phyloP scores from a whole-genome alignment of 2,888 invertebrate species.

The Amblyteles armatorius region DNA sequence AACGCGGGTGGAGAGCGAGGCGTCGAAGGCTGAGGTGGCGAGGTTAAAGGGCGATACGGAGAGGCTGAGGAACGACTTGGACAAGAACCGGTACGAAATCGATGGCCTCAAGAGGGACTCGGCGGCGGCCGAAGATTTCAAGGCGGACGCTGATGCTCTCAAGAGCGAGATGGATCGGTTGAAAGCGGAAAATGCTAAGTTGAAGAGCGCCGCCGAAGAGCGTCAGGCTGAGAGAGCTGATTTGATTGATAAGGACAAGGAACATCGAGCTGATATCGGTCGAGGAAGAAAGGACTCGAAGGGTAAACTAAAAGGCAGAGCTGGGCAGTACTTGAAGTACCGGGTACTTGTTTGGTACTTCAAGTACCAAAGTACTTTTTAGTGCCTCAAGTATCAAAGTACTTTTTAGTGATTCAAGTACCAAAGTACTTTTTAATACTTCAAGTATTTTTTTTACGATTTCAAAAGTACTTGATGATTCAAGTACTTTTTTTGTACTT shows the following conservation, averaged over 20 bases:
- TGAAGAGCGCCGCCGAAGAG: conserved; percentile 57
- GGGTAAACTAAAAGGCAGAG: not conserved
- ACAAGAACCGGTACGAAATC: conserved; percentile 11
- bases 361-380: no score
- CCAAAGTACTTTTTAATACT: no score
- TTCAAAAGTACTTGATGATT: no score
- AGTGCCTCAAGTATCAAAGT: no score
- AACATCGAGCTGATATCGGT: conserved; percentile 32
- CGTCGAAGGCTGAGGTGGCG: conserved; percentile 52
- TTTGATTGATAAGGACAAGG: conserved; percentile 39
- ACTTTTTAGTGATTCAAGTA: no score
- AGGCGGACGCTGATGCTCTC: conserved; percentile 55
- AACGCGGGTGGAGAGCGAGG: conserved; percentile 18
- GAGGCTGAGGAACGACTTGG: conserved; percentile 55
- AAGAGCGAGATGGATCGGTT: conserved; percentile 57
- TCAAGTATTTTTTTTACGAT: no score
- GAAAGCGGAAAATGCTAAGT: conserved; percentile 59
- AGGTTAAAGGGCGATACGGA: conserved; percentile 58
- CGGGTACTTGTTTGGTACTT: not conserved
- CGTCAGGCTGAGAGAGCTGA: conserved; percentile 45
- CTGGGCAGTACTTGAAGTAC: no score
- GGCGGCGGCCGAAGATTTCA: not conserved
- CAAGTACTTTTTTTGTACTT: no score
- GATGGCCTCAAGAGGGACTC: conserved; percentile 29
- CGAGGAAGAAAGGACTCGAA: conserved; percentile 25